These are phyloP conservation scores for Rafetus swinhoei DNA, from an alignment of 2,113 vertebrate genomes.

Conservation along the genomic window DNA sequence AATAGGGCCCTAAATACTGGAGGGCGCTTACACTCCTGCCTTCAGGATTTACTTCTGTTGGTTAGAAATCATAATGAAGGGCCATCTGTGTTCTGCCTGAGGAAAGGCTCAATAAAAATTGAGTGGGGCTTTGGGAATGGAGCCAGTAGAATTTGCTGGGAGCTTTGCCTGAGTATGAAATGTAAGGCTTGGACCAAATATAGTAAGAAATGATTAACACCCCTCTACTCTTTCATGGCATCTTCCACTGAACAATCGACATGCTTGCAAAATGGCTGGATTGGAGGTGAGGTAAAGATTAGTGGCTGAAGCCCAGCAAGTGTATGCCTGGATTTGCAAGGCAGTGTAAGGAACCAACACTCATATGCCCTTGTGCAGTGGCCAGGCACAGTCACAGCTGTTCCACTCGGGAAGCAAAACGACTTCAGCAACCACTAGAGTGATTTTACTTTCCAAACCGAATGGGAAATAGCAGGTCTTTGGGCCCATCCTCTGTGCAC, in stretches of 20 bases:
- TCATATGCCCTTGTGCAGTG: not conserved
- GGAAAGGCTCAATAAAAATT: not conserved
- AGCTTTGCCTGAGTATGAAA: not conserved
- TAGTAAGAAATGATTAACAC: not conserved
- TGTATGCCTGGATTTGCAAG: not conserved
- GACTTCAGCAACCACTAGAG: not conserved
- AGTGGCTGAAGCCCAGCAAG: not conserved
- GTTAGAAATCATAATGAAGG: conserved; percentile 24
- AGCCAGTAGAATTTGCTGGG: not conserved
- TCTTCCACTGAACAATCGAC: not conserved
- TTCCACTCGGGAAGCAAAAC: not conserved
- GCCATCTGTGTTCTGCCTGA: conserved; percentile 13
- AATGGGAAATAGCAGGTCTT: not conserved
- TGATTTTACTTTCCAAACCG: not conserved
- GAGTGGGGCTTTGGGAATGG: not conserved
- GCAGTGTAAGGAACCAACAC: not conserved
- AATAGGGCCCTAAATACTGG: conserved; percentile 27
- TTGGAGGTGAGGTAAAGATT: not conserved
- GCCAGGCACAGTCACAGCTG: not conserved
- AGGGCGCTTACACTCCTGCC: conserved; percentile 5
- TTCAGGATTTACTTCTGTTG: not conserved
- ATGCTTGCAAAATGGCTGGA: not conserved
- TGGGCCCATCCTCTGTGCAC: not conserved
- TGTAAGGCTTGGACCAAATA: not conserved
- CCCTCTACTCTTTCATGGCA: not conserved